Evolutionary conservation across 2,113 vertebrate species (phyloP).

Genomic region (Apodemus sylvaticus): DNA sequence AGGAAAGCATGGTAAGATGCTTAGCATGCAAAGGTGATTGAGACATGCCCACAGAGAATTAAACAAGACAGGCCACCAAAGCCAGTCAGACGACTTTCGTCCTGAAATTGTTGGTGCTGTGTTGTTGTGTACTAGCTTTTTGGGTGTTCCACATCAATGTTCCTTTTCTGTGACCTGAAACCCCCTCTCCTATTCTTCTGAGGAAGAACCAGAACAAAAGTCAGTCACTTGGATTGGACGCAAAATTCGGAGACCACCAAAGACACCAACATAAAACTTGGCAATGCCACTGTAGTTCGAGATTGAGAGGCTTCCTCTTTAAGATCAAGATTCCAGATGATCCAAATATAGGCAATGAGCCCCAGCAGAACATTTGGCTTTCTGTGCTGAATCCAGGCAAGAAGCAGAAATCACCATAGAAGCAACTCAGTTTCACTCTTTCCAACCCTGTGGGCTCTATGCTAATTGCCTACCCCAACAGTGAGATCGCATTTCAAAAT

Average conservation of each 20-base stretch:
- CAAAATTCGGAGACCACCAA: constrained; percentile 34
- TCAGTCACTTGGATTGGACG: constrained; percentile 47
- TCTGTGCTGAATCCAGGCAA: constrained; percentile 74
- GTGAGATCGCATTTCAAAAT: constrained; percentile 80
- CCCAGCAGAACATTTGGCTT: constrained; percentile 69
- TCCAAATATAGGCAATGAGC: constrained; percentile 79
- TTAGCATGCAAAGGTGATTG: constrained; percentile 5
- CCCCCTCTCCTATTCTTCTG: constrained; percentile 21
- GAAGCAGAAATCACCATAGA: constrained; percentile 73
- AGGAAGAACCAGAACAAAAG: constrained; percentile 37
- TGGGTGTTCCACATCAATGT: neutral
- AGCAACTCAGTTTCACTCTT: constrained; percentile 65
- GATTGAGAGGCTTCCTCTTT: constrained; percentile 76
- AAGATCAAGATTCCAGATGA: constrained; percentile 80
- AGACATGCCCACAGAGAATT: constrained; percentile 14
- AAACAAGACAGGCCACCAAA: neutral
- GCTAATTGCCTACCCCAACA: constrained; percentile 79
- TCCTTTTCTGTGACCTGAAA: constrained; percentile 11
- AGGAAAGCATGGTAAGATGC: neutral
- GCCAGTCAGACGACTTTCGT: neutral
- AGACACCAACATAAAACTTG: constrained; percentile 45
- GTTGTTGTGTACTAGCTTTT: neutral
- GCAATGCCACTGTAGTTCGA: constrained; percentile 45
- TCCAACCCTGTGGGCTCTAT: constrained; percentile 76
- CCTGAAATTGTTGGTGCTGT: constrained; percentile 21